These are phyloP conservation scores for Hypanus sabinus DNA, from an alignment of 2,113 vertebrate genomes.

Conservation along the genomic window DNA sequence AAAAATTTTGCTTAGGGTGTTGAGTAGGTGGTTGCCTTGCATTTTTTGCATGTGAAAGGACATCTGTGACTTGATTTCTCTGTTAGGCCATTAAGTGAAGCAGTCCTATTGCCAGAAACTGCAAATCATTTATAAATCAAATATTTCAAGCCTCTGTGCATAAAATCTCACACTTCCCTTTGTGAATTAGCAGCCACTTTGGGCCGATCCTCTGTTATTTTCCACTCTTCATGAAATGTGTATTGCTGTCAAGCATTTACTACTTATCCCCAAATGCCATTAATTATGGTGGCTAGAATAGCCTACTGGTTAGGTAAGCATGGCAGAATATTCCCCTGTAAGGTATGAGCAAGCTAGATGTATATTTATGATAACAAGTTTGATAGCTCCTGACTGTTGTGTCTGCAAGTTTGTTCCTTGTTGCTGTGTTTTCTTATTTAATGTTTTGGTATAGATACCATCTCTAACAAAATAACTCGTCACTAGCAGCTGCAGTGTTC, in stretches of 20 bases:
- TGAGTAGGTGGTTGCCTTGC: conserved; percentile 50
- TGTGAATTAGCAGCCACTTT: background rate
- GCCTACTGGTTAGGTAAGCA: too few species aligned
- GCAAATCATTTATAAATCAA: background rate
- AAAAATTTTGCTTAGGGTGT: conserved; percentile 47
- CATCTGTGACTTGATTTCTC: background rate
- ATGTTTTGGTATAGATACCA: background rate
- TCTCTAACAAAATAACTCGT: background rate
- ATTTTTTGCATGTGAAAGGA: background rate
- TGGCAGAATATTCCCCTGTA: too few species aligned
- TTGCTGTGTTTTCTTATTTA: background rate
- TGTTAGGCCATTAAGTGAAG: background rate
- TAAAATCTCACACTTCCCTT: background rate
- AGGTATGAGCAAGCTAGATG: too few species aligned
- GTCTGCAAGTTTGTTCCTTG: background rate
- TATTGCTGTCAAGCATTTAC: too few species aligned
- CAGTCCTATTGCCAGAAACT: background rate
- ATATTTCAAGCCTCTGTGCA: background rate
- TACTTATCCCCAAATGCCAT: too few species aligned
- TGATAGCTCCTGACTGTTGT: background rate
- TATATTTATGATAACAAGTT: background rate
- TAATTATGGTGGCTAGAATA: too few species aligned
- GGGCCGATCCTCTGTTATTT: too few species aligned
- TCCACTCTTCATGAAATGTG: too few species aligned
- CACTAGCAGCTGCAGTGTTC: background rate